Percentiles rank a stretch among this genome's conserved stretches.
phyloP scores from a whole-genome alignment of 1,140 invertebrate species.

The Sarcophaga peregrina region DNA sequence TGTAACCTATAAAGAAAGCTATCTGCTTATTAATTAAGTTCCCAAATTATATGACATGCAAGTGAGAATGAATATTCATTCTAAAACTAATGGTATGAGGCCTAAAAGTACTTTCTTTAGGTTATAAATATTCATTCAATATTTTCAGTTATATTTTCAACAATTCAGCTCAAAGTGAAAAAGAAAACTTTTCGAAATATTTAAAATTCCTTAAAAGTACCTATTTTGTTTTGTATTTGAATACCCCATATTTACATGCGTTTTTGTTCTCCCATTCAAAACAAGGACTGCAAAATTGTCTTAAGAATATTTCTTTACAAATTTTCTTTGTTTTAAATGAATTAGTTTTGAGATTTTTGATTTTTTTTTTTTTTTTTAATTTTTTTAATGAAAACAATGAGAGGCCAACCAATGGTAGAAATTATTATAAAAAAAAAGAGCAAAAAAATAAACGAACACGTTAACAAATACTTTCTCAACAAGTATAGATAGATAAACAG shows the following conservation, averaged over 20 bases:
- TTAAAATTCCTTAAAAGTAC: too few species aligned
- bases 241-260: too few species aligned
- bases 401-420: conserved; percentile 20
- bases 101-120: too few species aligned
- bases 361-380: background rate
- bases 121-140: too few species aligned
- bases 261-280: too few species aligned
- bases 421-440: conserved; percentile 31
- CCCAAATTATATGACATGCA: background rate
- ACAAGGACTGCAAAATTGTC: too few species aligned
- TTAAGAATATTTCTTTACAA: background rate
- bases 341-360: conserved; percentile 14
- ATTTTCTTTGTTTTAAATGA: background rate
- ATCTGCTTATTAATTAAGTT: background rate
- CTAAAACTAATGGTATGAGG: too few species aligned
- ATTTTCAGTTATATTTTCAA: too few species aligned
- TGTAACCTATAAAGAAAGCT: background rate
- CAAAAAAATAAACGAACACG: conserved; percentile 23
- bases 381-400: conserved; percentile 6
- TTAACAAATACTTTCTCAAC: conserved; percentile 18
- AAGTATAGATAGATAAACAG: background rate
- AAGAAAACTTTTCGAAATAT: too few species aligned
- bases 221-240: too few species aligned
- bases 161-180: too few species aligned
- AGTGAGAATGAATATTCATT: background rate